Percentiles rank a stretch among this genome's conserved stretches.
Conservation (phyloP, 1,140 invertebrate species). For the Sarcophaga bullata region DNA sequence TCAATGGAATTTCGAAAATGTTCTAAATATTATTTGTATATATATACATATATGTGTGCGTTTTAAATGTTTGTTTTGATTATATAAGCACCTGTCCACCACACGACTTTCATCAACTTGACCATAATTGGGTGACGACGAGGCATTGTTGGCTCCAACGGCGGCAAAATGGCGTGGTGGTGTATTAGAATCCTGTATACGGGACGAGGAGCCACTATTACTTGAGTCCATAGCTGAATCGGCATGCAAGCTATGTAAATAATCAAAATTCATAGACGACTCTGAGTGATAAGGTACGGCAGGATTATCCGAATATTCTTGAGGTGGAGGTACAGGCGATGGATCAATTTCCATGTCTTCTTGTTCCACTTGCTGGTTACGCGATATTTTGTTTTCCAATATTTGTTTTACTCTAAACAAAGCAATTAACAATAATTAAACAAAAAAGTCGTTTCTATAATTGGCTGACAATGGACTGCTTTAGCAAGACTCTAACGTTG, state of each 20-base stretch:
- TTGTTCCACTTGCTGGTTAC: neutral
- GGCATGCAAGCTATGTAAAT: slow-evolving; percentile 56
- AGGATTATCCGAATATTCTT: slow-evolving; percentile 47
- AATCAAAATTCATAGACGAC: slow-evolving; percentile 64
- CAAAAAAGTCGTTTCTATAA: neutral
- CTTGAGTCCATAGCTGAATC: slow-evolving; percentile 47
- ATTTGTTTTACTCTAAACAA: neutral
- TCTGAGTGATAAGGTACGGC: slow-evolving; percentile 53
- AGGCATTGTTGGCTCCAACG: neutral
- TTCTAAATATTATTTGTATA: no score
- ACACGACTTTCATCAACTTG: slow-evolving; percentile 62
- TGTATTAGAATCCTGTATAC: neutral
- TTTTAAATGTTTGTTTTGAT: neutral
- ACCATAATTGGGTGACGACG: slow-evolving; percentile 45
- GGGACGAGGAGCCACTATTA: slow-evolving; percentile 42
- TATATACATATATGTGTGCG: no score
- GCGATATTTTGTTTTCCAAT: slow-evolving; percentile 26
- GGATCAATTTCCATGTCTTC: slow-evolving; percentile 62
- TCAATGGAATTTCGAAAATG: no score
- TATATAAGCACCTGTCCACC: slow-evolving; percentile 61
- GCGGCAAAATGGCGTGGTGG: slow-evolving; percentile 41
- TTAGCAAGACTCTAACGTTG: no score
- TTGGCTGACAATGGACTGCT: no score
- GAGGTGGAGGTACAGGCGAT: slow-evolving; percentile 50
- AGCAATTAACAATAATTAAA: neutral